Evolutionary conservation across 2,888 invertebrate species (phyloP).

Genomic region (Exephanes ischioxanthus): DNA sequence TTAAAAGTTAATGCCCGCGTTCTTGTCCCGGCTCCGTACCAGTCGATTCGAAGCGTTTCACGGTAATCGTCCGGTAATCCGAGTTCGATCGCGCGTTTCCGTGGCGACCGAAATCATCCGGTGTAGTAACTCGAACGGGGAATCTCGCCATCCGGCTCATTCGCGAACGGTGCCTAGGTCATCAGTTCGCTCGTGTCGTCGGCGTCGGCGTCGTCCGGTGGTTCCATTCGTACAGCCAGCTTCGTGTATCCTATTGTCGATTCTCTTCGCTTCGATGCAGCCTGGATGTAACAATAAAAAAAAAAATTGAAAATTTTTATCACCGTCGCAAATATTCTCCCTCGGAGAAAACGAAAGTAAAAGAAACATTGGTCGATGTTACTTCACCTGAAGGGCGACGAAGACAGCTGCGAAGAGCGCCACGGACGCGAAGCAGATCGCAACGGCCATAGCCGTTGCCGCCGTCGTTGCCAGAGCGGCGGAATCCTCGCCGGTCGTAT

Average conservation of each 20-base stretch:
- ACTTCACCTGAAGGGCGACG: constrained; percentile 90
- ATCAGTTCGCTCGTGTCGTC: constrained; percentile 82
- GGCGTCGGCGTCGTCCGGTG: constrained; percentile 81
- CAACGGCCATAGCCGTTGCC: constrained; percentile 89
- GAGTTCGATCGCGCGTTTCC: neutral
- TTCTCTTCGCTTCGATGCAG: constrained; percentile 80
- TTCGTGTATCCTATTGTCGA: constrained; percentile 82
- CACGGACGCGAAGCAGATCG: constrained; percentile 89
- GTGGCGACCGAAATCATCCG: constrained; percentile 55
- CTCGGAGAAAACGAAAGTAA: neutral
- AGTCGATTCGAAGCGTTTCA: neutral
- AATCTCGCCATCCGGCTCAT: constrained; percentile 33
- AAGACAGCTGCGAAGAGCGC: constrained; percentile 90
- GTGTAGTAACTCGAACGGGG: constrained; percentile 30
- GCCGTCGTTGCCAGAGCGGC: constrained; percentile 86
- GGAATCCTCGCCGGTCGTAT: constrained; percentile 69
- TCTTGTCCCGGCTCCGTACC: constrained; percentile 13
- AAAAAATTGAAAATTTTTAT: neutral
- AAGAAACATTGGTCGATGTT: neutral
- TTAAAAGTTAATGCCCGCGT: constrained; percentile 31
- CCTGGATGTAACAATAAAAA: constrained; percentile 70
- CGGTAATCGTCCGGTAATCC: constrained; percentile 5
- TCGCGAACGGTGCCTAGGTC: constrained; percentile 75
- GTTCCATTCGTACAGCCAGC: constrained; percentile 81
- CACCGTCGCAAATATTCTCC: neutral